Base-by-base conservation (phyloP, 2,113 vertebrate species). In the human region DNA sequence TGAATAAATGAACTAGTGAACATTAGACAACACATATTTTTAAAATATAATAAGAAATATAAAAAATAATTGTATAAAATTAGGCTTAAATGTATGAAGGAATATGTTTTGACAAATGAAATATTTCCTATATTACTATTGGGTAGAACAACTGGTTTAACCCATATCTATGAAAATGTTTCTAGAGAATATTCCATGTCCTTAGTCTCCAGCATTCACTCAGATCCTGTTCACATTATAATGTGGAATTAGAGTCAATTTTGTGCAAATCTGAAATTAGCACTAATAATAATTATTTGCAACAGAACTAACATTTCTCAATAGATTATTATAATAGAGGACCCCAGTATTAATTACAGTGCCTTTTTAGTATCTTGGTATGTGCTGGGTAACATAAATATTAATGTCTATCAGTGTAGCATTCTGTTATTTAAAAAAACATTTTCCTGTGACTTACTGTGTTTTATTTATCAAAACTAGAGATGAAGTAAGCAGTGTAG, bases 391-490 rank as follows among this genome's bases (percentile, higher is more conserved):
- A 50, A 55, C 10, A 93, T 40, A 70, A 76, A 11, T 32, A 92
- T 45, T 61, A 72, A 6, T 22, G 18, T 50, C 2, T 86, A 82
- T 13, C 4, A 72, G 11, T 17, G 6, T 35, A 84, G 0, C 4
- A 68, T 8, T 59, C 27, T 48, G 25, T 89, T 4, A 68, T 40
- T 92, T 50, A 45, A 40, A 94, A 40, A 90, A 66, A 1, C 1
- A 90, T 80, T 94, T 48, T 75, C 48, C 20, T 1, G 16, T n/a
- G 17, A 90, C 32, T 61, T 86, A 83, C 5, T 38, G 2, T 89
- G 22, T 87, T 93, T 72, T 90, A 55, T 84, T 86, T 91, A 94
- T n/a, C 8, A 70, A 93, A 92, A 57, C 84, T 59, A 89, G 38
- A 82, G 12, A 48, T 68, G 50, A 83, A 86, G 22, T 25, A 61